phyloP scores from a whole-genome alignment of 2,113 vertebrate species.

The Stegostoma tigrinum region DNA sequence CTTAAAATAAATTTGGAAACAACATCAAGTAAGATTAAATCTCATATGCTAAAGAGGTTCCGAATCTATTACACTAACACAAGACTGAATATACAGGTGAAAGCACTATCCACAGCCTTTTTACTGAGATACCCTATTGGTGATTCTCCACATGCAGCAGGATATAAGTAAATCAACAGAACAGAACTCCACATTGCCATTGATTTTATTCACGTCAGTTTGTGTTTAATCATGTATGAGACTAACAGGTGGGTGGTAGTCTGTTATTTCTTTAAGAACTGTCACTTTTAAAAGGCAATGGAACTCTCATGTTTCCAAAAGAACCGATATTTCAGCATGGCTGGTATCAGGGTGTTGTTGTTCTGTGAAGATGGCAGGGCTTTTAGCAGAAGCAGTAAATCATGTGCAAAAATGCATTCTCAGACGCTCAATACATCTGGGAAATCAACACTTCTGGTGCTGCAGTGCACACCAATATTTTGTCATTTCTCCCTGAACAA shows the following conservation, averaged over 20 bases:
- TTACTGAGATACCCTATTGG: not conserved
- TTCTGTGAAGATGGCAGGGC: not conserved
- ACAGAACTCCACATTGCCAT: not conserved
- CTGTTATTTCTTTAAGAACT: not conserved
- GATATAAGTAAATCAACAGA: not conserved
- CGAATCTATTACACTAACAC: not conserved
- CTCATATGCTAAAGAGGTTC: not conserved
- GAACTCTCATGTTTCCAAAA: not conserved
- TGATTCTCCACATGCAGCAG: not conserved
- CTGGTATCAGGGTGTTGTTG: not conserved
- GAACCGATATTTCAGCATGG: not conserved
- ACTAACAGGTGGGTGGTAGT: not conserved
- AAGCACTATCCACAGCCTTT: not conserved
- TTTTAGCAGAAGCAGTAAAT: conserved; percentile 5
- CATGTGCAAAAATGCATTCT: not conserved
- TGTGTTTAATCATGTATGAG: not conserved
- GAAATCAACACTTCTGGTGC: not conserved
- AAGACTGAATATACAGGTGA: not conserved
- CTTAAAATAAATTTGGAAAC: not conserved
- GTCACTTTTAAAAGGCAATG: not conserved
- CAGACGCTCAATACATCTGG: not conserved
- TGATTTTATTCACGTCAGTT: not conserved
- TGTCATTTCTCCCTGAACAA: not conserved
- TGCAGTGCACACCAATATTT: not conserved
- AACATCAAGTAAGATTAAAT: not conserved